Evolutionary conservation across 1,140 invertebrate species (phyloP).

Genomic region (Mycetomoellerius zeteki): DNA sequence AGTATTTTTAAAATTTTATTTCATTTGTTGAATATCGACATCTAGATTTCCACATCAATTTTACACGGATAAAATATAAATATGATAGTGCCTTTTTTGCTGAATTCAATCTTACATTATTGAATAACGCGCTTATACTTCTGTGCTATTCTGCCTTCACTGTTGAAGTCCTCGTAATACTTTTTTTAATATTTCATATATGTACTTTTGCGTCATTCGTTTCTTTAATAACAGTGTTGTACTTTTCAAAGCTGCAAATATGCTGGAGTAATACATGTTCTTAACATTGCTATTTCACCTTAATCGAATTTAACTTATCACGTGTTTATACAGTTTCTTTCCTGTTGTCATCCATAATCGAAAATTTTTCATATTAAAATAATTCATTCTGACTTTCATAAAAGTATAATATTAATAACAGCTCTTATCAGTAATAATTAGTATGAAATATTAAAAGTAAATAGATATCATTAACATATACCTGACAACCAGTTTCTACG

Average conservation of each 20-base stretch:
- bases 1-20: background rate
- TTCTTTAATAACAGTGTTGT: background rate
- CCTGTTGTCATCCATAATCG: background rate
- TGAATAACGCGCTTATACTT: background rate
- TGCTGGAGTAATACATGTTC: background rate
- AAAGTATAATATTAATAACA: background rate
- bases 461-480: constrained; percentile 75
- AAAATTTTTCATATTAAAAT: background rate
- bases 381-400: background rate
- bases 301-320: background rate
- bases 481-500: constrained; percentile 95
- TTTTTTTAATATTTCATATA: background rate
- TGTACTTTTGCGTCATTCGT: background rate
- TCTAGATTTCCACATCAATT: background rate
- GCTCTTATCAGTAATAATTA: background rate
- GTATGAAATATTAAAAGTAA: background rate
- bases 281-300: background rate
- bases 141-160: background rate
- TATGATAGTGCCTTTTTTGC: background rate
- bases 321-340: background rate
- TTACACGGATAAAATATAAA: background rate
- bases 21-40: background rate
- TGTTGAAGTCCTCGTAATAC: constrained; percentile 11
- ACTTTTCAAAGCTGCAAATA: background rate
- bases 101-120: background rate